Base-by-base conservation (phyloP, 2,113 vertebrate species). In the Campylomormyrus tamandua region DNA sequence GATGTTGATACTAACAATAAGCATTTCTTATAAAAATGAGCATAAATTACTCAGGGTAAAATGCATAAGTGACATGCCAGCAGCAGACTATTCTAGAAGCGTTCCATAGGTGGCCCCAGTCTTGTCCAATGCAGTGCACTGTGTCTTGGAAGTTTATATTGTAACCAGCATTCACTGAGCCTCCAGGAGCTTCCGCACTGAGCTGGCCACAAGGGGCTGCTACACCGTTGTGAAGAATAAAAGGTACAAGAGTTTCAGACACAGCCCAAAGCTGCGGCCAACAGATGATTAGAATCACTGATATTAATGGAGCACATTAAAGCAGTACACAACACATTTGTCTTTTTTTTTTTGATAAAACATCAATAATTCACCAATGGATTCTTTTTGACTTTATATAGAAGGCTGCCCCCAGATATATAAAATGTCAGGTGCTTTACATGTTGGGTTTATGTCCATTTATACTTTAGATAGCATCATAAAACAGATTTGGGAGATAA, bases 181-280 rank as follows among this genome's bases (percentile, higher is more conserved):
- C 45, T 49, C 50, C n/a, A 49, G 45, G 46, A 46, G 42, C 42
- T 49, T 70, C 80, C 13, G 35, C 11, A 56, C 2, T 42, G 42
- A 84, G 42, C 27, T 86, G 89, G 56, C 89, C 89, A 90, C 83
- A 66, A 90, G 89, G 58, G 89, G 83, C 56, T 87, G 89, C 89
- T 90, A 45, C 88, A 80, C 13, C n/a, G 31, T 89, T 49, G 10
- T 39, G 42, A 21, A 88, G 58, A 31, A 50, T 3, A 21, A 39
- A 70, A 46, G 46, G 39, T n/a, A 53, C n/a, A 66, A 21, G 31
- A 8, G 70, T 89, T 7, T 31, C 27, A 21, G 17, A 5, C 88
- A 89, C 27, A 80, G 27, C 19, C 83, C n/a, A 11, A 35, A 77
- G 19, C 7, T 39, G 49, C 17, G 21, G n/a, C n/a, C 27, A 2